Conservation (phyloP, 1,140 invertebrate species). For the Chrysomallon squamiferum region DNA sequence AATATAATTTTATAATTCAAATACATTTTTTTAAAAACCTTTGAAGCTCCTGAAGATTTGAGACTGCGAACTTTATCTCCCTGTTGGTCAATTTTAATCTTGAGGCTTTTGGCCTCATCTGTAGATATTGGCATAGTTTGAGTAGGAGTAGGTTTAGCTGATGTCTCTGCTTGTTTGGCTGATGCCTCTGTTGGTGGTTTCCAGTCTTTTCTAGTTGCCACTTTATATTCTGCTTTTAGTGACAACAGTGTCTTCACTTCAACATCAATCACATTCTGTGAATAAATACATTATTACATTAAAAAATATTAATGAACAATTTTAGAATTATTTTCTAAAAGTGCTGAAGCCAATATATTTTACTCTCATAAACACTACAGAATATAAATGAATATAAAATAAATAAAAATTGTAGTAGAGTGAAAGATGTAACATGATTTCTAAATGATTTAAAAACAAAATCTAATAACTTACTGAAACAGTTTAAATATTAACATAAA, state of each 20-base stretch:
- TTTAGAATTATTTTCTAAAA: too few species aligned
- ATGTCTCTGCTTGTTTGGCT: constrained; percentile 1
- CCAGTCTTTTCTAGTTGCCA: constrained; percentile 69
- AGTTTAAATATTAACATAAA: too few species aligned
- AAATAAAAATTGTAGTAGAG: too few species aligned
- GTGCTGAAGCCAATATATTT: too few species aligned
- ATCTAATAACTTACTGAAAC: too few species aligned
- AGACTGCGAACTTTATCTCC: constrained; percentile 66
- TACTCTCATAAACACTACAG: too few species aligned
- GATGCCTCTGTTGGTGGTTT: constrained; percentile 42
- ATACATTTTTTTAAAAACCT: constrained; percentile 33
- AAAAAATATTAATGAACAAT: too few species aligned
- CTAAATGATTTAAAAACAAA: too few species aligned
- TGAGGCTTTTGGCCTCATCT: constrained; percentile 47
- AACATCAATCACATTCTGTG: constrained; percentile 67
- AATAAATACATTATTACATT: too few species aligned
- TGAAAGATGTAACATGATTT: too few species aligned
- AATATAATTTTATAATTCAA: background rate
- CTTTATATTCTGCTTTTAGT: constrained; percentile 83
- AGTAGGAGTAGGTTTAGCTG: constrained; percentile 20
- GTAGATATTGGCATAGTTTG: constrained; percentile 12
- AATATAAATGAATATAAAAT: too few species aligned
- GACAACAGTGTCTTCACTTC: constrained; percentile 78
- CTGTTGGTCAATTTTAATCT: constrained; percentile 63
- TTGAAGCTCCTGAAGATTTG: constrained; percentile 55